A percentile compares a stretch with the other conserved stretches of the same genome.
phyloP scores from a whole-genome alignment of 2,797 vertebrate genomes.

The Manis pentadactyla region DNA sequence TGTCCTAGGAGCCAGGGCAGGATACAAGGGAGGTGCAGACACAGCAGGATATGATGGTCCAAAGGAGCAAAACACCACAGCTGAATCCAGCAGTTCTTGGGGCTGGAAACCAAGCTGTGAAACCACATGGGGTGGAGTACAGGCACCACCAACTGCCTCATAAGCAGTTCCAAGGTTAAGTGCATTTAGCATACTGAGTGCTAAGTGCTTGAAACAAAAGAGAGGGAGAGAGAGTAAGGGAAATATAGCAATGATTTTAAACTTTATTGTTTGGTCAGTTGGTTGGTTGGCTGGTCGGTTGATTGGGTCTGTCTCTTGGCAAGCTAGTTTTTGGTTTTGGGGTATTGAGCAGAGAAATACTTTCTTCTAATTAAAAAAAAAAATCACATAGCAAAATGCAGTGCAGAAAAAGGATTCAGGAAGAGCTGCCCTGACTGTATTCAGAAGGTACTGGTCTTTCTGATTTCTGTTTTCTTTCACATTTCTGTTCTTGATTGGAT shows the following conservation, averaged over 20 bases:
- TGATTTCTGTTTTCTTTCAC: background rate
- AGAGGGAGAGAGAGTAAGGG: too few species aligned
- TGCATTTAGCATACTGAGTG: background rate
- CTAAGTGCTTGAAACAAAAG: background rate
- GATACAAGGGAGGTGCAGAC: background rate
- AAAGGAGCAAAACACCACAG: background rate
- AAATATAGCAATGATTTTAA: background rate
- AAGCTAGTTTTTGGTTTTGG: background rate
- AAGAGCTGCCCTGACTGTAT: background rate
- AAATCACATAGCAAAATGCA: background rate
- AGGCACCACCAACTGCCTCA: background rate
- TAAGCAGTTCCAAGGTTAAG: background rate
- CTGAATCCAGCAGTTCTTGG: background rate
- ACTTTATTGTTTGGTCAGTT: background rate
- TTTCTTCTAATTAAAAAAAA: background rate
- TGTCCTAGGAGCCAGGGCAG: background rate
- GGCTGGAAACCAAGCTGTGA: background rate
- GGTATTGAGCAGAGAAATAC: background rate
- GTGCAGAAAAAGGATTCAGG: background rate
- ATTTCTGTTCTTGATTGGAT: background rate
- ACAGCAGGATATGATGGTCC: rapidly evolving
- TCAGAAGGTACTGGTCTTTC: background rate
- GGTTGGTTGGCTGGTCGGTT: background rate
- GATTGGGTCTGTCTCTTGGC: background rate
- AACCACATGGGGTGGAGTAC: rapidly evolving